Percentiles rank a stretch among this genome's conserved stretches.
phyloP scores from a whole-genome alignment of 2,113 vertebrate species.

The Onychostoma macrolepis region DNA sequence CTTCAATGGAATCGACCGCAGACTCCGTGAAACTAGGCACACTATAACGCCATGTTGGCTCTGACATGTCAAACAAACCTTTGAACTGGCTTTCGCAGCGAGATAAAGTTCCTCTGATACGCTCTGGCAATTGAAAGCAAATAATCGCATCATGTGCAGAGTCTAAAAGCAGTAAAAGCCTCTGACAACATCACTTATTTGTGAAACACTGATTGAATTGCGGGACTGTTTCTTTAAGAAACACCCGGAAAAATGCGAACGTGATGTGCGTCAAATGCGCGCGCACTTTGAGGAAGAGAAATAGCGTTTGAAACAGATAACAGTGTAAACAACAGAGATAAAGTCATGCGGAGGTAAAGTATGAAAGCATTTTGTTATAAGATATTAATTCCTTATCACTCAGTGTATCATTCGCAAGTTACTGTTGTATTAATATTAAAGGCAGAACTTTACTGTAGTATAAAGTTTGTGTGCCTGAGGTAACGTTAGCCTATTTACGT shows the following conservation, averaged over 20 bases:
- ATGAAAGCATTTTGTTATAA: not conserved
- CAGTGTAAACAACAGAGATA: not conserved
- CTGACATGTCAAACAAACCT: conserved; percentile 28
- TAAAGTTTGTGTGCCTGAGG: not conserved
- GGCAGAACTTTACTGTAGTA: not conserved
- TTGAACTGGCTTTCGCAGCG: not conserved
- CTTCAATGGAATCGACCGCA: no score
- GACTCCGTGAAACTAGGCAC: not conserved
- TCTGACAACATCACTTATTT: not conserved
- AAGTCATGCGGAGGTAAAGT: not conserved
- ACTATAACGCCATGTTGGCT: not conserved
- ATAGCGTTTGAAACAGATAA: not conserved
- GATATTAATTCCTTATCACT: not conserved
- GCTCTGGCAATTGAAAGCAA: not conserved
- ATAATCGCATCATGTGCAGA: not conserved
- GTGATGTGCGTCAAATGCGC: not conserved
- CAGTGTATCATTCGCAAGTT: not conserved
- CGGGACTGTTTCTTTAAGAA: conserved; percentile 24
- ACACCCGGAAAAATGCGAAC: not conserved
- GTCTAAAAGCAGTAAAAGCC: not conserved
- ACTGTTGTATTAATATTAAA: not conserved
- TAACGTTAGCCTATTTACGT: not conserved
- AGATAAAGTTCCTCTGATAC: conserved; percentile 19
- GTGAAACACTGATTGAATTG: not conserved
- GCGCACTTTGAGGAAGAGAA: conserved; percentile 11